These are phyloP conservation scores for Hyposoter dolosus DNA, from an alignment of 2,888 invertebrate genomes.

Conservation along the genomic window DNA sequence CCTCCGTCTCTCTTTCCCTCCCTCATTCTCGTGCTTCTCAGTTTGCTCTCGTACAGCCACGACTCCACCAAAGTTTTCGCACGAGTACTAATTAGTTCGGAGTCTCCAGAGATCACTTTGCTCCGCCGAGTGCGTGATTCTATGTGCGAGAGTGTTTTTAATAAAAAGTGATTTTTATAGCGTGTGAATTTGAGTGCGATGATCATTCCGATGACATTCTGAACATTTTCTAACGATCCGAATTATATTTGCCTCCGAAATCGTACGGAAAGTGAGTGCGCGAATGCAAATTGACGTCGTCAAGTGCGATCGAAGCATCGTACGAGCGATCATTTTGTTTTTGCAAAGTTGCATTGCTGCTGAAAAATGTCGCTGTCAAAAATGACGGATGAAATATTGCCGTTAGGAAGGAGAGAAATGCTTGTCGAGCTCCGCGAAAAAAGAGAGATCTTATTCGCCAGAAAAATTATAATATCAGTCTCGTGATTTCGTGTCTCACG, in stretches of 20 bases:
- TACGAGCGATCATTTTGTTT: constrained; percentile 10
- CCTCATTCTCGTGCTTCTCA: constrained; percentile 19
- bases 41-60: constrained; percentile 18
- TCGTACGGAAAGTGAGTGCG: constrained; percentile 3
- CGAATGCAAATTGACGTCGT: constrained; percentile 17
- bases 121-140: neutral
- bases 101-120: constrained; percentile 2
- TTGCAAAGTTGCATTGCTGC: neutral
- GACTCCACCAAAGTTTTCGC: constrained; percentile 34
- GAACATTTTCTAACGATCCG: neutral
- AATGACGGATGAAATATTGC: constrained; percentile 22
- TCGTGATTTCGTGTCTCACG: constrained; percentile 17
- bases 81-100: constrained; percentile 39
- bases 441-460: neutral
- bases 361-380: neutral
- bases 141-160: neutral
- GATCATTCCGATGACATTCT: neutral
- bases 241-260: neutral
- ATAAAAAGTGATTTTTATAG: constrained; percentile 11
- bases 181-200: constrained; percentile 25
- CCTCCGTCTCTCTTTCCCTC: constrained; percentile 25
- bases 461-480: constrained; percentile 34
- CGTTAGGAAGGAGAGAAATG: neutral
- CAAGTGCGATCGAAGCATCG: neutral
- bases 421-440: constrained; percentile 15